A percentile compares a stretch with the other conserved stretches of the same genome.
Evolutionary conservation across 2,888 invertebrate genomes (phyloP).

Genomic region (Cybosia mesomella): DNA sequence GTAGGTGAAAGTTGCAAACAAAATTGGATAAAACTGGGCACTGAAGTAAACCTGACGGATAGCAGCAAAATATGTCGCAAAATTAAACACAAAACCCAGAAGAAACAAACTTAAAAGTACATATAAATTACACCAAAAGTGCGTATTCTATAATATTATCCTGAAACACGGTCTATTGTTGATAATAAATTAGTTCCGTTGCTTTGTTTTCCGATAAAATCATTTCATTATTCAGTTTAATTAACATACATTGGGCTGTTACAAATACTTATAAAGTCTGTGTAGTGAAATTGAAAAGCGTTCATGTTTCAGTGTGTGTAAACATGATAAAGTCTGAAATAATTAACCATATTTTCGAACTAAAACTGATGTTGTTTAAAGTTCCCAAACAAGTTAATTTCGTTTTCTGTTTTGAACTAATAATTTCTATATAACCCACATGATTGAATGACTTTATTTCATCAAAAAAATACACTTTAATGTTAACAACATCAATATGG

Average conservation of each 20-base stretch:
- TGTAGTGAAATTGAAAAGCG: conserved; percentile 52
- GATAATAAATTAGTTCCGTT: conserved; percentile 42
- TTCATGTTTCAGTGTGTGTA: conserved; percentile 35
- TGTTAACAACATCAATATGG: neutral
- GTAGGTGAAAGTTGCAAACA: no score
- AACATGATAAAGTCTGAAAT: conserved; percentile 32
- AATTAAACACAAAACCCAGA: neutral
- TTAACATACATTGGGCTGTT: conserved; percentile 55
- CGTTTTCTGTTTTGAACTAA: neutral
- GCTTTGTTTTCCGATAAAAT: conserved; percentile 61
- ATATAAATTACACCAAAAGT: conserved; percentile 7
- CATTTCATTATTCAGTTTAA: conserved; percentile 62
- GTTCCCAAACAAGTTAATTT: neutral
- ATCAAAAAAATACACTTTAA: neutral
- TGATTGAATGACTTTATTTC: no score
- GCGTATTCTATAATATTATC: conserved; percentile 9
- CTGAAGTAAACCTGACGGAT: no score
- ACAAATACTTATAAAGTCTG: conserved; percentile 43
- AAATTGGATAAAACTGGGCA: no score
- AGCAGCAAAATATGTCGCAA: neutral
- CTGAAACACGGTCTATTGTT: conserved; percentile 31
- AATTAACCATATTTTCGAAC: conserved; percentile 31
- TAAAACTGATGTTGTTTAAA: conserved; percentile 15
- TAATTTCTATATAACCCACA: no score
- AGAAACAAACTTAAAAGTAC: neutral